Evolutionary conservation across 1,140 invertebrate species (phyloP).

Genomic region (Homalodisca vitripennis): DNA sequence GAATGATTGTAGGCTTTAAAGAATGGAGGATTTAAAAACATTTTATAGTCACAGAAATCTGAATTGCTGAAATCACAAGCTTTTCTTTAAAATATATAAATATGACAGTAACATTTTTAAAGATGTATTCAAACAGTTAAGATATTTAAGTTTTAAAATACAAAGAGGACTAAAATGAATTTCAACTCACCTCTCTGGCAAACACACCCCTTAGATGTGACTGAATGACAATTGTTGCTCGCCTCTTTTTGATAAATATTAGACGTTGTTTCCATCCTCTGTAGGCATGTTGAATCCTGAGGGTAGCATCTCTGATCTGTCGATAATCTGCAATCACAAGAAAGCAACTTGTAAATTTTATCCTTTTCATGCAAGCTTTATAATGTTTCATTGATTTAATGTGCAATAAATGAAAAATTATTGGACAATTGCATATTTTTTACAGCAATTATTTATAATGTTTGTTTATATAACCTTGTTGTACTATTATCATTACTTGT

Average conservation of each 20-base stretch:
- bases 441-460: too few relatives aligned
- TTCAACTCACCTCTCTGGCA: constrained; percentile 66
- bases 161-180: background rate
- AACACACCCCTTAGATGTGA: constrained; percentile 86
- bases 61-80: too few relatives aligned
- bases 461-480: too few relatives aligned
- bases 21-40: too few relatives aligned
- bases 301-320: constrained; percentile 64
- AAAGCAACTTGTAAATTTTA: background rate
- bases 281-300: constrained; percentile 84
- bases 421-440: too few relatives aligned
- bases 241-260: constrained; percentile 74
- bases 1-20: too few relatives aligned
- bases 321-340: constrained; percentile 58
- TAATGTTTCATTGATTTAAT: too few relatives aligned
- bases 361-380: background rate
- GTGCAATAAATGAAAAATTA: too few relatives aligned
- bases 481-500: too few relatives aligned
- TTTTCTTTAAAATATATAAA: too few relatives aligned
- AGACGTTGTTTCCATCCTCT: constrained; percentile 83
- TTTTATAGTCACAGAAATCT: too few relatives aligned
- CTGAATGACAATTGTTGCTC: constrained; percentile 88
- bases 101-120: constrained; percentile 18
- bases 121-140: background rate
- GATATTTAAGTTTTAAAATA: too few relatives aligned